Evolutionary conservation across 1,140 invertebrate species (phyloP), one percentile per base, ranked within the genome.

Genomic region (Anthonomus grandis): DNA sequence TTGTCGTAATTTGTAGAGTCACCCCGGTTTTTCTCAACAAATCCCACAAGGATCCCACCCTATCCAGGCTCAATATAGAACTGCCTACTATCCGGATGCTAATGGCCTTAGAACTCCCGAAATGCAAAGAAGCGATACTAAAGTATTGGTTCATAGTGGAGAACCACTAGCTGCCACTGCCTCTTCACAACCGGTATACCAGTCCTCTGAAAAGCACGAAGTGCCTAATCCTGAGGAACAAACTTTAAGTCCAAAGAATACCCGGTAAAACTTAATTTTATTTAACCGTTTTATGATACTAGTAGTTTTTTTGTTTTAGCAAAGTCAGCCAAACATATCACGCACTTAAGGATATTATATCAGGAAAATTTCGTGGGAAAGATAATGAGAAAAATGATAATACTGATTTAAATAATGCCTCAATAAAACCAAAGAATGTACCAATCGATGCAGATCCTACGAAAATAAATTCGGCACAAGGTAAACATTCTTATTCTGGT

Each of bases 341-440:
- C 66, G 86, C 87, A 17, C 82, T 91, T 49, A 90, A 90, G 76
- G 88, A 90, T 68, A 90, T 91, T 78, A 87, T 91, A 65, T 89
- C 87, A 4, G 89, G 84, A 72, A 83, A 85, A 68, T 90, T 91
- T 69, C 86, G 85, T 65, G 82, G 72, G 62, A 83, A 84, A n/a
- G 76, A 68, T 45, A 73, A 69, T 63, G 77, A 79, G 13, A 78
- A 74, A 65, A 31, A 37, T 12, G 75, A 76, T 50, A 82, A 84
- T 72, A 70, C 77, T 13, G 81, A 77, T 61, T 66, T 84, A 19
- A 86, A 86, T 70, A 86, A 85, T 49, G 75, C 78, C 25, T 70
- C 75, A 78, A 80, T 60, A 82, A 81, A 68, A 77, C 76, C 6
- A 71, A 65, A 23, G 72, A 74, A 34, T 75, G 69, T 57, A 66